A percentile compares a stretch with the other conserved stretches of the same genome.
Conservation (phyloP, 2,797 vertebrate species). For the Melanotaenia boesemani region DNA sequence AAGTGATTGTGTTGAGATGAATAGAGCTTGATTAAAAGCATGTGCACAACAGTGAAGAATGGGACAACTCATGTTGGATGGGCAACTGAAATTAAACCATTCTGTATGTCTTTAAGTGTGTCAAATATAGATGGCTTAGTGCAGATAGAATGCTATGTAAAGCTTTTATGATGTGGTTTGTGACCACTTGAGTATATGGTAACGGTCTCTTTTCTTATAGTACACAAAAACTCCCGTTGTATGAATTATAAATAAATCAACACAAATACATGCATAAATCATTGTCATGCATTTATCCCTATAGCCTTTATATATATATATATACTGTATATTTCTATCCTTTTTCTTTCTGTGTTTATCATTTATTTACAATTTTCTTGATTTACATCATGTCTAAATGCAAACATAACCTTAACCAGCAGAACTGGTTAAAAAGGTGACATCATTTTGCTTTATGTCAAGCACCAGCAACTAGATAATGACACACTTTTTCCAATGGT, state of each 20-base stretch:
- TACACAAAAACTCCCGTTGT: not conserved
- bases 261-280: not conserved
- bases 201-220: not conserved
- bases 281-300: not conserved
- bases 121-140: not conserved
- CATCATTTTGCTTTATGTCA: no score
- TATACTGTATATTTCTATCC: no score
- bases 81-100: slow-evolving; percentile 1
- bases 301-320: no score
- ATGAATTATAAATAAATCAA: not conserved
- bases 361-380: no score
- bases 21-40: slow-evolving; percentile 25
- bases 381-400: no score
- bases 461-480: no score
- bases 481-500: no score
- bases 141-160: not conserved
- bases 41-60: slow-evolving; percentile 11
- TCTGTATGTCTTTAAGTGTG: not conserved
- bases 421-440: no score
- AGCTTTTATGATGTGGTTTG: not conserved
- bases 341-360: no score
- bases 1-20: slow-evolving; percentile 34
- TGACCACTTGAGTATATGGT: slow-evolving; percentile 19
- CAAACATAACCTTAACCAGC: no score
- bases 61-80: slow-evolving; percentile 5